phyloP scores from a whole-genome alignment of 1,140 invertebrate species.

The Drosophila yakuba region DNA sequence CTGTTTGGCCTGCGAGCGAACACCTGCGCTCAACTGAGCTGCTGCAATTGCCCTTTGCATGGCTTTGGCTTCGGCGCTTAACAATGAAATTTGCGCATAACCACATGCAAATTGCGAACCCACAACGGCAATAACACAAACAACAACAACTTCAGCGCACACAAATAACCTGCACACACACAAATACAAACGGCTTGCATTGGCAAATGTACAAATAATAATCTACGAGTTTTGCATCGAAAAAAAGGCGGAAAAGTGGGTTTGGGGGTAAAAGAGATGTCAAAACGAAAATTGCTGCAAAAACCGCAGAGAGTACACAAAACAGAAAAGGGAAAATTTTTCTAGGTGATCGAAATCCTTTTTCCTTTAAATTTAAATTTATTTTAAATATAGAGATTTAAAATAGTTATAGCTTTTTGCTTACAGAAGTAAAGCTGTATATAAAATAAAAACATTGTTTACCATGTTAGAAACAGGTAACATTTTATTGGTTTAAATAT shows the following conservation, averaged over 20 bases:
- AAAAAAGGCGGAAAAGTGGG: conserved; percentile 30
- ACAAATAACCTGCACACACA: conserved; percentile 27
- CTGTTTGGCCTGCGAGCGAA: conserved; percentile 39
- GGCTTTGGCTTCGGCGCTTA: conserved; percentile 74
- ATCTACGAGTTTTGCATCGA: conserved; percentile 63
- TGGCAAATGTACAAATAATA: conserved; percentile 77
- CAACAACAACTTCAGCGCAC: conserved; percentile 26
- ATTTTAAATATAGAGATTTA: not conserved
- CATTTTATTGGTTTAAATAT: too few relatives aligned
- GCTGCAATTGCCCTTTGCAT: conserved; percentile 51
- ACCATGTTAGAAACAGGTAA: too few relatives aligned
- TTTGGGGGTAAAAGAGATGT: conserved; percentile 57
- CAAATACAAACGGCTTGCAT: conserved; percentile 25
- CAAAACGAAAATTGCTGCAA: conserved; percentile 69
- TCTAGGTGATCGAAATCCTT: not conserved
- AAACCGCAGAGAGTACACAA: conserved; percentile 52
- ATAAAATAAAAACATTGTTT: too few relatives aligned
- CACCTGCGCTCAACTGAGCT: conserved; percentile 26
- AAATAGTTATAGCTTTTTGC: not conserved
- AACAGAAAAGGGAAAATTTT: conserved; percentile 24
- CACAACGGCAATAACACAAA: conserved; percentile 43
- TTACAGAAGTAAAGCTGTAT: too few relatives aligned
- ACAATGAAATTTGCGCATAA: conserved; percentile 83
- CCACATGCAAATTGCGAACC: conserved; percentile 82
- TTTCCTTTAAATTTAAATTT: not conserved